Percentiles rank a stretch among this genome's conserved stretches.
These are phyloP conservation scores for Oophaga pumilio DNA, from an alignment of 2,113 vertebrate genomes.

Conservation along the genomic window DNA sequence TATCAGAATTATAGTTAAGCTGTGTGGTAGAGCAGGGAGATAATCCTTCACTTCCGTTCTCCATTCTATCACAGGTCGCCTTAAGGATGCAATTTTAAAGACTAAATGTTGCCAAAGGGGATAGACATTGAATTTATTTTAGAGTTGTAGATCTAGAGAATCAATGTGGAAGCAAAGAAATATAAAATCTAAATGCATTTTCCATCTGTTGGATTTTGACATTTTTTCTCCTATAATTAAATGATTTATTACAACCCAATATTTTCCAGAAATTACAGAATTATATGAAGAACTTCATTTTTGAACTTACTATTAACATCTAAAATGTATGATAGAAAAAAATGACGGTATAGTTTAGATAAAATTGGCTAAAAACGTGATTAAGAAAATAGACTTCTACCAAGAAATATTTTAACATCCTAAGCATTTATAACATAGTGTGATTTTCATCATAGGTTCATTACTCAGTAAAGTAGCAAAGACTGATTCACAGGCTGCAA, in stretches of 20 bases:
- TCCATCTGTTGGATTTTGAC: neutral
- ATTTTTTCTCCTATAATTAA: neutral
- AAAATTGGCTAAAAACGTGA: neutral
- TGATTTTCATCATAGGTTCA: constrained; percentile 20
- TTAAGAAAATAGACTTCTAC: constrained; percentile 8
- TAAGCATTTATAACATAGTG: neutral
- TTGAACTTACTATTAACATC: too few species aligned
- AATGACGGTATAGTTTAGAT: neutral
- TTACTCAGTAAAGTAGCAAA: constrained; percentile 20
- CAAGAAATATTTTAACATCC: constrained; percentile 2
- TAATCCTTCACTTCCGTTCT: too few species aligned
- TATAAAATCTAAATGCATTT: neutral
- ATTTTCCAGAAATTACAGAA: neutral
- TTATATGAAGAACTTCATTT: neutral
- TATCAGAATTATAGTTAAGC: too few species aligned
- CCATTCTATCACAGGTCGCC: too few species aligned
- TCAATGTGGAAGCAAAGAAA: neutral
- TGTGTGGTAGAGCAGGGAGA: too few species aligned
- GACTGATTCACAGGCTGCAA: constrained; percentile 13
- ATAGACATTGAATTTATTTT: neutral
- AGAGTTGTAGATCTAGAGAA: neutral
- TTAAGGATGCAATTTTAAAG: neutral
- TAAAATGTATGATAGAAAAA: neutral
- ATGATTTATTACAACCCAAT: neutral
- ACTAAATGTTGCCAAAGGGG: neutral